phyloP scores from a whole-genome alignment of 2,888 invertebrate species.

The Eremobia ochroleuca region DNA sequence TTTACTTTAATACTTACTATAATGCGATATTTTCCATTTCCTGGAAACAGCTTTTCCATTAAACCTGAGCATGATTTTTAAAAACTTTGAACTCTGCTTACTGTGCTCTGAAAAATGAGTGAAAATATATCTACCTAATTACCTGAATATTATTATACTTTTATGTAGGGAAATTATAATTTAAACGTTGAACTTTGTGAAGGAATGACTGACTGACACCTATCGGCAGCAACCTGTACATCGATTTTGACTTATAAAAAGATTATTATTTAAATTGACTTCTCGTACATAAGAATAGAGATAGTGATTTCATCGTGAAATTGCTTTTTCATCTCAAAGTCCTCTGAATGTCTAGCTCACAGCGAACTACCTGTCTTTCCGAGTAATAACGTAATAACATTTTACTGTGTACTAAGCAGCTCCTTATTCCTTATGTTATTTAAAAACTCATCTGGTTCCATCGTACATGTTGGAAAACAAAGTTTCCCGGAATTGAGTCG shows the following conservation, averaged over 20 bases:
- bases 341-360: conserved; percentile 1
- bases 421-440: conserved; percentile 24
- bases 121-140: not conserved
- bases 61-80: not conserved
- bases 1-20: conserved; percentile 2
- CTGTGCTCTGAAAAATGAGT: not conserved
- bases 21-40: not conserved
- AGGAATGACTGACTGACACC: conserved; percentile 24
- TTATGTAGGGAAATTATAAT: not conserved
- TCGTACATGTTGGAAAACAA: conserved; percentile 4
- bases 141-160: not conserved
- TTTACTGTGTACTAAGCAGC: not conserved
- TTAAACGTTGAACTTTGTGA: conserved; percentile 34
- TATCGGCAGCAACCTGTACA: not conserved
- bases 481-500: conserved; percentile 22
- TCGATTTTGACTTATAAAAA: not conserved
- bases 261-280: not conserved
- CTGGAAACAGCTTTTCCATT: not conserved
- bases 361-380: not conserved
- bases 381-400: conserved; percentile 12
- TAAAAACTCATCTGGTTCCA: conserved; percentile 14
- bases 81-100: not conserved
- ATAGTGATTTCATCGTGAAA: not conserved
- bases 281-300: not conserved
- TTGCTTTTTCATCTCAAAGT: not conserved